These are phyloP conservation scores for Trachelus stipa DNA, from an alignment of 2,888 invertebrate genomes.

Conservation along the genomic window DNA sequence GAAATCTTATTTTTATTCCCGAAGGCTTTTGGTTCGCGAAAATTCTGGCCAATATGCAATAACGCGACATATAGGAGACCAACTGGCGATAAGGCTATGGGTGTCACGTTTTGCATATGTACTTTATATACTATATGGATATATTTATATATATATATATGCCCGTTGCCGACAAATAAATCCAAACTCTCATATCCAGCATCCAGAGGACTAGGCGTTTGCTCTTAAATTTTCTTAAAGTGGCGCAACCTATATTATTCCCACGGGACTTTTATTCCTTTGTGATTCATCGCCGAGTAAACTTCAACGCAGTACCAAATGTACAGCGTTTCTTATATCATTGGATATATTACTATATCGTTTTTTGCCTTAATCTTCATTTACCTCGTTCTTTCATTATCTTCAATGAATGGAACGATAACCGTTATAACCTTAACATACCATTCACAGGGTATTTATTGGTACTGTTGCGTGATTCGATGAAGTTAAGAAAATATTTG, in stretches of 20 bases:
- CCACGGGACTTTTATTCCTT: conserved; percentile 20
- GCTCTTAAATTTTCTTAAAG: conserved; percentile 59
- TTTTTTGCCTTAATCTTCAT: neutral
- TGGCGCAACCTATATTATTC: conserved; percentile 51
- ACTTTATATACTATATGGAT: neutral
- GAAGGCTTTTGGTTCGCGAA: neutral
- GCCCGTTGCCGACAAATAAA: conserved; percentile 42
- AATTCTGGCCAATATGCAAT: neutral
- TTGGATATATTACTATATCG: neutral
- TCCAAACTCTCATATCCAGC: conserved; percentile 57
- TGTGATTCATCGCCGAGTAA: neutral
- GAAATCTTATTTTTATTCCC: neutral
- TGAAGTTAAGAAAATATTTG: neutral
- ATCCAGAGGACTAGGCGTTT: conserved; percentile 19
- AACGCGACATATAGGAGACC: neutral
- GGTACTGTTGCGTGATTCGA: neutral
- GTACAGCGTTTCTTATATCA: neutral
- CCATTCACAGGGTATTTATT: neutral
- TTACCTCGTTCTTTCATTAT: neutral
- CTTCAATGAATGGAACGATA: neutral
- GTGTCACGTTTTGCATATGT: neutral
- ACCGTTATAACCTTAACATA: neutral
- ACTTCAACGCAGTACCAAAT: neutral
- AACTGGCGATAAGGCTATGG: neutral
- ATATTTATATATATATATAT: neutral